Evolutionary conservation across 2,888 invertebrate species (phyloP).

Genomic region (Geophilus truncorum): DNA sequence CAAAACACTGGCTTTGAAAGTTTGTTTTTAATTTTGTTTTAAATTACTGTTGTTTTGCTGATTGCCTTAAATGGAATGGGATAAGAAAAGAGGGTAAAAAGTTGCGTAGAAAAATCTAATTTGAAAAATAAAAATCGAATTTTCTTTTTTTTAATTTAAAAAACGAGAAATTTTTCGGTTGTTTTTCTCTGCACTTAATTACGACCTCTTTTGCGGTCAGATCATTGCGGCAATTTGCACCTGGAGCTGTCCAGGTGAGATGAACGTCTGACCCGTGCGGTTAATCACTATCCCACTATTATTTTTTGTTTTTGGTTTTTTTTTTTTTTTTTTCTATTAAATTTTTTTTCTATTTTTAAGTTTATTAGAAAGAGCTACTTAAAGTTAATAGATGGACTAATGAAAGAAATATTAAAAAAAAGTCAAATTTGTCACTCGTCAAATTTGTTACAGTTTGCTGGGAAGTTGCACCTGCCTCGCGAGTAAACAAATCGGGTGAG

Average conservation of each 20-base stretch:
- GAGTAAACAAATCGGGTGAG: background rate
- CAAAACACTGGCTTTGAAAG: background rate
- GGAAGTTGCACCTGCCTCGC: background rate
- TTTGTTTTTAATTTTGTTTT: background rate
- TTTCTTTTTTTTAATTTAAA: background rate
- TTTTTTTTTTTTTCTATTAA: background rate
- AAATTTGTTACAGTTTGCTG: background rate
- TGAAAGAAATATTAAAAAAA: constrained; percentile 10
- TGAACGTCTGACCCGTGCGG: background rate
- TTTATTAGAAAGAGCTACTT: background rate
- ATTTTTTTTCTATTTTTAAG: background rate
- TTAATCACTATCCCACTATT: background rate
- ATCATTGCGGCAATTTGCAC: constrained; percentile 14
- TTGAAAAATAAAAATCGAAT: background rate
- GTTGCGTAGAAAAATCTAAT: background rate
- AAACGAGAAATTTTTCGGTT: background rate
- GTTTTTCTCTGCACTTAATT: constrained; percentile 3
- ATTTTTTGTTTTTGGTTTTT: background rate
- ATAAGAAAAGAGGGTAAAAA: constrained; percentile 1
- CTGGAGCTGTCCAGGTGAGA: constrained; percentile 19
- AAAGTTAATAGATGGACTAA: background rate
- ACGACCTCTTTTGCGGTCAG: constrained; percentile 8
- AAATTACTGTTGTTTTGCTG: background rate
- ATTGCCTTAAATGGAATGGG: background rate
- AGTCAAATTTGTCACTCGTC: constrained; percentile 2